Conservation (phyloP, 1,140 invertebrate species). For the Gonioctena quinquepunctata region DNA sequence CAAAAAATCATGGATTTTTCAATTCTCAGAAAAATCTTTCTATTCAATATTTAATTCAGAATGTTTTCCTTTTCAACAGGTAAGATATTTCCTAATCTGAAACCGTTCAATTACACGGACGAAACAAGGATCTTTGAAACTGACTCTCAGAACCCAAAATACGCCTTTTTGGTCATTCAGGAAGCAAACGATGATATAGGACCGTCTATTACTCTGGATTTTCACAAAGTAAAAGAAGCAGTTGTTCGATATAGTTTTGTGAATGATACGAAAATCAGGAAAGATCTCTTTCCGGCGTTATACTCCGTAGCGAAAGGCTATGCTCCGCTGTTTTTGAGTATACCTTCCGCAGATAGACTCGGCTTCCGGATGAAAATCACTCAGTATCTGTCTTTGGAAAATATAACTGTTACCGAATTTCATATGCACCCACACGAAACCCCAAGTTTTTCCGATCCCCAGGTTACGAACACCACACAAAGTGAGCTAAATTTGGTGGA, state of each 20-base stretch:
- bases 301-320: constrained; percentile 4
- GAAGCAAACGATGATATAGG: constrained; percentile 61
- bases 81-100: constrained; percentile 65
- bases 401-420: constrained; percentile 39
- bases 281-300: neutral
- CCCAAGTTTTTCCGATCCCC: neutral
- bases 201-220: constrained; percentile 65
- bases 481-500: constrained; percentile 16
- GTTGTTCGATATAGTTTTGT: neutral
- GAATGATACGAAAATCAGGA: constrained; percentile 9
- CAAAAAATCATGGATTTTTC: no score
- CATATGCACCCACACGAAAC: neutral
- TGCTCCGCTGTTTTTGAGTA: neutral
- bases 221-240: constrained; percentile 36
- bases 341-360: constrained; percentile 37
- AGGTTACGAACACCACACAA: neutral
- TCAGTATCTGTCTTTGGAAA: constrained; percentile 52
- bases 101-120: constrained; percentile 60
- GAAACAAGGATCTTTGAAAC: constrained; percentile 53
- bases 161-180: constrained; percentile 66
- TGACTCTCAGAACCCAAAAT: constrained; percentile 53
- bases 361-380: constrained; percentile 53
- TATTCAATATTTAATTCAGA: no score
- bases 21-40: no score
- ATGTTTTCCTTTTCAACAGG: no score